Base-by-base conservation (phyloP, 2,888 invertebrate genomes). In the Timema cristinae region DNA sequence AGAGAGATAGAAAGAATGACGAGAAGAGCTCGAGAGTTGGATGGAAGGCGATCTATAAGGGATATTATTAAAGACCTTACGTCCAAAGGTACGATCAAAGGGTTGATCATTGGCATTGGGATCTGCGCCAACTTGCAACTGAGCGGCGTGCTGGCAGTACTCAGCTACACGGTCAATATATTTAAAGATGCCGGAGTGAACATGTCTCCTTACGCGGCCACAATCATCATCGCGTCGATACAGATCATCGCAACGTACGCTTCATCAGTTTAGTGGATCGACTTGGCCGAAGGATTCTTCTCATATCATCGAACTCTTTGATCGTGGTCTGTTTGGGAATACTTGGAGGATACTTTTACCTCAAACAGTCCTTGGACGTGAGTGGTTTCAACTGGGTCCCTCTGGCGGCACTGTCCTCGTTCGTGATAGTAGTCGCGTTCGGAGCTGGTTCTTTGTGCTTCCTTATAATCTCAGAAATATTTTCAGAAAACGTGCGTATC, bases 101-200 rank as follows among this genome's bases (percentile, higher is more conserved):
- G 80, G 48, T 67, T 83, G 54, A 75, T 82, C n/a, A 82, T 84
- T 16, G 77, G 79, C 1, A 66, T 82, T n/a, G 81, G 80, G 32
- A 77, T 84, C 13, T 78, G 82, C 71, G 73, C 78, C 48, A 81
- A 81, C 47, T 85, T 85, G 76, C 85, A 85, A 73, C 74, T 83
- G 6, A 80, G 82, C 66, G 85, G 85, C 47, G 81, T 84, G 72
- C 80, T 82, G n/a, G 81, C 82, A 0, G 80, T 85, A 77, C 80
- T 84, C 72, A 79, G 79, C 13, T 79, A 79, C 75, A 76, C 80
- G 6, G 79, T 78, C 6, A 76, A 76, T 8, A 81, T 83, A 69
- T 79, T 82, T 69, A 61, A 79, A 68, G 78, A 78, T 13, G 77
- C 80, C 6, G 80, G 79, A 0, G 78, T 77, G 66, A 70, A 73